phyloP scores from a whole-genome alignment of 23 tunicate genomes.

The Trididemnum clinides region DNA sequence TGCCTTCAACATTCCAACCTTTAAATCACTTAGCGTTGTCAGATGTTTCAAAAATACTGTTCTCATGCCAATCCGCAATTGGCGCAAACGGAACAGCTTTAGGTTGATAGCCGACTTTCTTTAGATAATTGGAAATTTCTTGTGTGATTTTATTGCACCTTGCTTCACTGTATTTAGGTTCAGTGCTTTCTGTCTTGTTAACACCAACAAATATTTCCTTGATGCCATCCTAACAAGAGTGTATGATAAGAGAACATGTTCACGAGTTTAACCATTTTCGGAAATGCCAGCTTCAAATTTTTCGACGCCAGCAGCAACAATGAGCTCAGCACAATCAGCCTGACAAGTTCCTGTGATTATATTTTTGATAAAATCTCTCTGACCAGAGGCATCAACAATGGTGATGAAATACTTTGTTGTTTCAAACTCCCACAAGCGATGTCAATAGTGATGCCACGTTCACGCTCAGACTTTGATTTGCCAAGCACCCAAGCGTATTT shows the following conservation, averaged over 20 bases:
- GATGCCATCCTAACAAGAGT: slow-evolving; percentile 94
- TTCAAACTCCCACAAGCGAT: too few relatives aligned
- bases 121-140: slow-evolving; percentile 60
- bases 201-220: slow-evolving; percentile 91
- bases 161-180: slow-evolving; percentile 40
- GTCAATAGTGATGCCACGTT: too few relatives aligned
- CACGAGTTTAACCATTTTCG: slow-evolving; percentile 90
- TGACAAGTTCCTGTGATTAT: slow-evolving; percentile 96
- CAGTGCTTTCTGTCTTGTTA: slow-evolving; percentile 60
- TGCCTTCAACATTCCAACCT: slow-evolving; percentile 34
- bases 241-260: slow-evolving; percentile 78
- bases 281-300: slow-evolving; percentile 98
- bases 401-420: slow-evolving; percentile 62
- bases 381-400: slow-evolving; percentile 95
- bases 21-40: slow-evolving; percentile 47
- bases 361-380: slow-evolving; percentile 95
- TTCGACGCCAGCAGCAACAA: slow-evolving; percentile 93
- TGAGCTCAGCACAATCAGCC: slow-evolving; percentile 95
- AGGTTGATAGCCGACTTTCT: slow-evolving; percentile 80
- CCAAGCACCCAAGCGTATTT: too few relatives aligned
- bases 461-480: too few relatives aligned
- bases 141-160: slow-evolving; percentile 52
- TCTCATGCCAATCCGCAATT: slow-evolving; percentile 66
- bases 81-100: slow-evolving; percentile 73
- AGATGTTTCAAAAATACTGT: slow-evolving; percentile 43